These are phyloP conservation scores for Sebastes schlegelii DNA, from an alignment of 2,113 vertebrate species.

Conservation along the genomic window DNA sequence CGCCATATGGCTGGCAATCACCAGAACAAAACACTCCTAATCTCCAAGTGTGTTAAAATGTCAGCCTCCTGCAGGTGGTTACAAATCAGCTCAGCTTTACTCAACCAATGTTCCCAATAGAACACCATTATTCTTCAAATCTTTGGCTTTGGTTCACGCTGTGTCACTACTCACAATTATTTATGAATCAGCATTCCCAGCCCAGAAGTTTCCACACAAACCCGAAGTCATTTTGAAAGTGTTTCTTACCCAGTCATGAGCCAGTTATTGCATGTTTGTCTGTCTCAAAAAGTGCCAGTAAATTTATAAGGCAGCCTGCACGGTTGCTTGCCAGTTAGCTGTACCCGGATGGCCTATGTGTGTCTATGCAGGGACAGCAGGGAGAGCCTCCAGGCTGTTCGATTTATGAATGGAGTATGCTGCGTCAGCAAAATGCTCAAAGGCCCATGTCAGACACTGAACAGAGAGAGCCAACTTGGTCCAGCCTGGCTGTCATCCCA, in stretches of 20 bases:
- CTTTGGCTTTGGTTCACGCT: neutral
- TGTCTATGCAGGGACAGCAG: slow-evolving; percentile 16
- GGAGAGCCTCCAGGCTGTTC: slow-evolving; percentile 57
- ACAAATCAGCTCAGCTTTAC: neutral
- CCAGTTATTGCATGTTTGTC: slow-evolving; percentile 13
- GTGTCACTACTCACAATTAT: neutral
- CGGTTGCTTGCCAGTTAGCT: slow-evolving; percentile 17
- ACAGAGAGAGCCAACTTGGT: slow-evolving; percentile 50
- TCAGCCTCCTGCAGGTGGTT: slow-evolving; percentile 2
- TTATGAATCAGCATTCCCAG: neutral
- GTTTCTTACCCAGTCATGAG: slow-evolving; percentile 38
- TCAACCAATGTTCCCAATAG: neutral
- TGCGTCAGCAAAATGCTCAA: slow-evolving; percentile 58
- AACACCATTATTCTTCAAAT: neutral
- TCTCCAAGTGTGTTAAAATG: neutral
- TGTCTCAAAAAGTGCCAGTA: slow-evolving; percentile 14
- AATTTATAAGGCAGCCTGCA: slow-evolving; percentile 30
- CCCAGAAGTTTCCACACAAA: neutral
- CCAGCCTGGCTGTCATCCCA: slow-evolving; percentile 38
- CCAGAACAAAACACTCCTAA: slow-evolving; percentile 12
- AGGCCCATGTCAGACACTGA: slow-evolving; percentile 53
- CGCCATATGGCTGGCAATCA: slow-evolving; percentile 9
- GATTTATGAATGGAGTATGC: slow-evolving; percentile 62
- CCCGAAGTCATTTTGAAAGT: neutral
- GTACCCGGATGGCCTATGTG: slow-evolving; percentile 17